A percentile compares a stretch with the other conserved stretches of the same genome.
Conservation (phyloP, 2,797 vertebrate genomes). For the Gila robusta region DNA sequence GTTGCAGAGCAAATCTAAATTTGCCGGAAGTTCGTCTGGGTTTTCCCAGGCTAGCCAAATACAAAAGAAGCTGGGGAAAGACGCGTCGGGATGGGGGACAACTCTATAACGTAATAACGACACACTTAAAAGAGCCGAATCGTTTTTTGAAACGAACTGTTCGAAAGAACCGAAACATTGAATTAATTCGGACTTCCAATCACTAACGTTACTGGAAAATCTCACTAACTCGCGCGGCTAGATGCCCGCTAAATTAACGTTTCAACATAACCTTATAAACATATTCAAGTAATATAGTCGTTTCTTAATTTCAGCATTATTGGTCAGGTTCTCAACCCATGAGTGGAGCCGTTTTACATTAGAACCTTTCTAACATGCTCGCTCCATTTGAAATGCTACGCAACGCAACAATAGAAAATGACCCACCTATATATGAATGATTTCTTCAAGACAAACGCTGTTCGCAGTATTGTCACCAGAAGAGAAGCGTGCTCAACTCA, state of each 20-base stretch:
- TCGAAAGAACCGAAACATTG: constrained; percentile 10
- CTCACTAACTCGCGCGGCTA: background rate
- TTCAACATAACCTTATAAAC: background rate
- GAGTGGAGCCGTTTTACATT: background rate
- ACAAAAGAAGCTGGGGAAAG: background rate
- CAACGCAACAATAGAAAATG: background rate
- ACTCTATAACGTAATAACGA: background rate
- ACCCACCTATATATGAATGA: constrained; percentile 48
- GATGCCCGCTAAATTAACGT: background rate
- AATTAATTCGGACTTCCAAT: background rate
- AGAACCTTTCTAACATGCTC: background rate
- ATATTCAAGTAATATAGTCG: background rate
- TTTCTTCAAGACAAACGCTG: constrained; percentile 9
- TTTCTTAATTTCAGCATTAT: background rate
- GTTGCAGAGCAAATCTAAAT: too few relatives aligned
- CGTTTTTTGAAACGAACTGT: background rate
- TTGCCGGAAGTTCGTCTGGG: too few relatives aligned
- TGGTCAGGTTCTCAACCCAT: background rate
- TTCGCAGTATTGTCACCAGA: constrained; percentile 18
- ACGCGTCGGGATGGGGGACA: too few relatives aligned
- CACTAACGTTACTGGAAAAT: background rate
- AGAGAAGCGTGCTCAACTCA: constrained; percentile 44
- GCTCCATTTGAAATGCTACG: background rate
- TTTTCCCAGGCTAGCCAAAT: too few relatives aligned
- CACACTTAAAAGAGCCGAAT: background rate